Evolutionary conservation across 2,797 vertebrate species (phyloP).

Genomic region (Lepus townsendii): DNA sequence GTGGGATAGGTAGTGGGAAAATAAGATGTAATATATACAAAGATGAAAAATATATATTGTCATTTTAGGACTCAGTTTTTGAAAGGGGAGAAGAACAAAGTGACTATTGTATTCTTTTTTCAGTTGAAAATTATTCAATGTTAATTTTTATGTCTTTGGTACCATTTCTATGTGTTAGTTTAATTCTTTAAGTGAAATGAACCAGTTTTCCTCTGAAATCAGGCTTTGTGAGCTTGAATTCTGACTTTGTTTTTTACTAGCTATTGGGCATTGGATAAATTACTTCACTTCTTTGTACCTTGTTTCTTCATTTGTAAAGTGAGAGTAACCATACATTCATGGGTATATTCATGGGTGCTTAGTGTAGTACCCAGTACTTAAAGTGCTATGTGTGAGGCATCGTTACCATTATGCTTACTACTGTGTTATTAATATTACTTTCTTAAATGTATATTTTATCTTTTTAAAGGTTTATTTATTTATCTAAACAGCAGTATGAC

Average conservation of each 20-base stretch:
- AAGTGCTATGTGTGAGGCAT: neutral
- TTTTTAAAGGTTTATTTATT: too few species aligned
- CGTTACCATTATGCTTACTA: neutral
- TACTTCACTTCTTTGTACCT: conserved; percentile 26
- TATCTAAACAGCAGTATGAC: too few species aligned
- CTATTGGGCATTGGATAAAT: neutral
- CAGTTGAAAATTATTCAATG: neutral
- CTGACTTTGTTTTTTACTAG: neutral
- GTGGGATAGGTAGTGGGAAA: neutral
- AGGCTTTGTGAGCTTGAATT: neutral
- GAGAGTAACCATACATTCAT: neutral
- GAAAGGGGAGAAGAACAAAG: conserved; percentile 36
- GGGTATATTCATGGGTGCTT: neutral
- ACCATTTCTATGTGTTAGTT: conserved; percentile 12
- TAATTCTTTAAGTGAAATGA: neutral
- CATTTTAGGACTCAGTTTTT: conserved; percentile 29
- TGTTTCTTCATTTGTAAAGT: neutral
- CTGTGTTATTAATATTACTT: neutral
- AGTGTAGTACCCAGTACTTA: neutral
- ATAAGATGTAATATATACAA: neutral
- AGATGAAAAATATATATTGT: conserved; percentile 35
- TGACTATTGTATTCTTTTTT: neutral
- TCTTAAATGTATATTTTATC: too few species aligned
- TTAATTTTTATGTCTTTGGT: conserved; percentile 37
- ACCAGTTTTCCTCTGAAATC: conserved; percentile 35